A percentile compares a stretch with the other conserved stretches of the same genome.
These are phyloP conservation scores for Sorex araneus DNA, from an alignment of 2,113 vertebrate species.

Conservation along the genomic window DNA sequence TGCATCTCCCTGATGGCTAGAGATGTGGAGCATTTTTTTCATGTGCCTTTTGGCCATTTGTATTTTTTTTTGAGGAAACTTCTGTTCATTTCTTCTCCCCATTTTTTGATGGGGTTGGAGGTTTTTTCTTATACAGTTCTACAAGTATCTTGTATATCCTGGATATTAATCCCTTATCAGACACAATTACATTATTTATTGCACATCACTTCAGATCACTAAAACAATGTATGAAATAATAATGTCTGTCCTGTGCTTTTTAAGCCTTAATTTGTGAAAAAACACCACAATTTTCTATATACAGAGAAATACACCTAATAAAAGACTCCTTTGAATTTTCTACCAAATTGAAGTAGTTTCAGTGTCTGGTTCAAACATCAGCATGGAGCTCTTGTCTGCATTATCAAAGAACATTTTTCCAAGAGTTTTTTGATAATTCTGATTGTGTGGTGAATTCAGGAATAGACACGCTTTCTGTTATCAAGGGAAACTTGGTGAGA, in stretches of 20 bases:
- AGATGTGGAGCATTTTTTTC: too few relatives aligned
- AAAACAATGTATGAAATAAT: not conserved
- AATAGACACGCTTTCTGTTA: not conserved
- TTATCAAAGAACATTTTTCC: not conserved
- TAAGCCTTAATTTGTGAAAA: not conserved
- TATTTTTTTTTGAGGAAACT: too few relatives aligned
- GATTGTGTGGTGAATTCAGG: not conserved
- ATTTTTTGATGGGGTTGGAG: too few relatives aligned
- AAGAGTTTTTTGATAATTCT: not conserved
- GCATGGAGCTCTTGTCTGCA: not conserved
- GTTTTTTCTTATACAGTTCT: too few relatives aligned
- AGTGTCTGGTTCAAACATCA: not conserved
- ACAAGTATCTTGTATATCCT: too few relatives aligned
- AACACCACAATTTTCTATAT: not conserved
- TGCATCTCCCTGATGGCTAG: too few relatives aligned
- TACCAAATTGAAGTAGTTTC: not conserved
- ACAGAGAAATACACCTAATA: not conserved
- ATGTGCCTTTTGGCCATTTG: too few relatives aligned
- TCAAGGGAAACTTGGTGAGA: not conserved
- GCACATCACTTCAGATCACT: not conserved
- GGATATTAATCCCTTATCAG: too few relatives aligned
- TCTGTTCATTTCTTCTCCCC: too few relatives aligned
- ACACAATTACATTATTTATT: constrained; percentile 3
- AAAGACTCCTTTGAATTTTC: not conserved
- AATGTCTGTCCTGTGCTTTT: not conserved